phyloP scores from a whole-genome alignment of 2,888 invertebrate species.

The Glaucopsyche alexis region DNA sequence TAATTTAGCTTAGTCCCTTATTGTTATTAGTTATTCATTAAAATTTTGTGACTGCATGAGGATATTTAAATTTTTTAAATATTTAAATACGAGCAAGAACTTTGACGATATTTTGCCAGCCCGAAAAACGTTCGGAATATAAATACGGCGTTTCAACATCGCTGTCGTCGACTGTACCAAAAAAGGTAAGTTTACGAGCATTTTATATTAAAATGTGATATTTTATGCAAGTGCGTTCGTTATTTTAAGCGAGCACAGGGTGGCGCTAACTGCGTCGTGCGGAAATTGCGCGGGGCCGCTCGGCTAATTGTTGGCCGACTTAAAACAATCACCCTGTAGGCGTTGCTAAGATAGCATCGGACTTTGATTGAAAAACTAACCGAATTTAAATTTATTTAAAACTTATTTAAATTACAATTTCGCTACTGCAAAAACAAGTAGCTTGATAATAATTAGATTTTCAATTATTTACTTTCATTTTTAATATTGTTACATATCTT shows the following conservation, averaged over 20 bases:
- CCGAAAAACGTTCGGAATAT: not conserved
- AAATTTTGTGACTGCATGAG: too few relatives aligned
- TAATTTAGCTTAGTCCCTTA: too few relatives aligned
- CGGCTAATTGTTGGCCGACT: conserved; percentile 60
- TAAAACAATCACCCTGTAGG: conserved; percentile 56
- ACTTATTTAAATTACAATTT: not conserved
- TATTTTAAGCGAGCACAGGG: conserved; percentile 59
- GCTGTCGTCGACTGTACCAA: not conserved
- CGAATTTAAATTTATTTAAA: conserved; percentile 8
- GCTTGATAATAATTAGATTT: too few relatives aligned
- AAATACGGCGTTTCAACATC: not conserved
- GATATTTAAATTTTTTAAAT: too few relatives aligned
- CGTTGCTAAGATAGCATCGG: conserved; percentile 13
- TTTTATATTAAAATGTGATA: conserved; percentile 36
- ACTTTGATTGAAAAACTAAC: conserved; percentile 28
- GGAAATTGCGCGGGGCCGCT: conserved; percentile 61
- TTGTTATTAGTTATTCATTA: too few relatives aligned
- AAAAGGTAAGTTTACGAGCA: conserved; percentile 13
- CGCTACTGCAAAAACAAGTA: not conserved
- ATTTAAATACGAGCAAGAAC: too few relatives aligned
- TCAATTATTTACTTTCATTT: not conserved
- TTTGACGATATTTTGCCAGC: too few relatives aligned
- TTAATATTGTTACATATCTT: not conserved
- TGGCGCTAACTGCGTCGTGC: conserved; percentile 59
- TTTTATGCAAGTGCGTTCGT: conserved; percentile 46